Evolutionary conservation across 53 echinoderm and acorn worm genomes (phyloP).

Genomic region (Luidia sarsii): DNA sequence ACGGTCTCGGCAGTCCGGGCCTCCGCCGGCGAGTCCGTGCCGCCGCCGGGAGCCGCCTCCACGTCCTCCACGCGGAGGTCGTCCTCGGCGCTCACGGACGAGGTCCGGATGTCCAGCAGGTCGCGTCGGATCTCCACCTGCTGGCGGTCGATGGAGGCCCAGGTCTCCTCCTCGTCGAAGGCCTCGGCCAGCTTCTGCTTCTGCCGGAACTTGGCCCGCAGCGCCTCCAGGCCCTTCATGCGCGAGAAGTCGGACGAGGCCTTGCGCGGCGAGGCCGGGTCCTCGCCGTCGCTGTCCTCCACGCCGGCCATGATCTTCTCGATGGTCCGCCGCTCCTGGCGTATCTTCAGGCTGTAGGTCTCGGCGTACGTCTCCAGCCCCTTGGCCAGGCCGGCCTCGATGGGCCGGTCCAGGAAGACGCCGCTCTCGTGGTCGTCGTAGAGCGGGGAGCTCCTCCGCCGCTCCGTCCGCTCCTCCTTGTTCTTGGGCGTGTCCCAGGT

Average conservation of each 20-base stretch:
- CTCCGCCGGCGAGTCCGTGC: background rate
- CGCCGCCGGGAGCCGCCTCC: background rate
- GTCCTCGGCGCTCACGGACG: background rate
- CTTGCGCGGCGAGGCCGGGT: constrained; percentile 20
- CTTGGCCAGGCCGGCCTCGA: constrained; percentile 62
- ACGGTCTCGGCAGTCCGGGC: constrained; percentile 25
- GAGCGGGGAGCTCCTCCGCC: constrained; percentile 15
- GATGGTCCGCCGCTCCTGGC: constrained; percentile 65
- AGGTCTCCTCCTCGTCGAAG: constrained; percentile 67
- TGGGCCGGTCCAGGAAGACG: constrained; percentile 61
- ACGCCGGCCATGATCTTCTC: constrained; percentile 74
- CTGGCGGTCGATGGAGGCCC: constrained; percentile 73
- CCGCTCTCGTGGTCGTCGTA: constrained; percentile 59
- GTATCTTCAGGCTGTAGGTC: constrained; percentile 59
- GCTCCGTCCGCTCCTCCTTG: constrained; percentile 54
- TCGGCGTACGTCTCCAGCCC: constrained; percentile 47
- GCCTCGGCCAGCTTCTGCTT: constrained; percentile 27
- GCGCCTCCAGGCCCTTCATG: constrained; percentile 47
- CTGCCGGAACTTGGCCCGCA: constrained; percentile 41
- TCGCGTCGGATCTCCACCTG: constrained; percentile 74
- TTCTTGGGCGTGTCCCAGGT: constrained; percentile 45
- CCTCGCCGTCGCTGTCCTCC: constrained; percentile 50
- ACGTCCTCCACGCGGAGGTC: constrained; percentile 13
- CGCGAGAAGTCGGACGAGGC: constrained; percentile 13
- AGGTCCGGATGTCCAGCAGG: constrained; percentile 70